These are phyloP conservation scores for Batillaria attramentaria DNA, from an alignment of 1,140 invertebrate genomes.

Conservation along the genomic window DNA sequence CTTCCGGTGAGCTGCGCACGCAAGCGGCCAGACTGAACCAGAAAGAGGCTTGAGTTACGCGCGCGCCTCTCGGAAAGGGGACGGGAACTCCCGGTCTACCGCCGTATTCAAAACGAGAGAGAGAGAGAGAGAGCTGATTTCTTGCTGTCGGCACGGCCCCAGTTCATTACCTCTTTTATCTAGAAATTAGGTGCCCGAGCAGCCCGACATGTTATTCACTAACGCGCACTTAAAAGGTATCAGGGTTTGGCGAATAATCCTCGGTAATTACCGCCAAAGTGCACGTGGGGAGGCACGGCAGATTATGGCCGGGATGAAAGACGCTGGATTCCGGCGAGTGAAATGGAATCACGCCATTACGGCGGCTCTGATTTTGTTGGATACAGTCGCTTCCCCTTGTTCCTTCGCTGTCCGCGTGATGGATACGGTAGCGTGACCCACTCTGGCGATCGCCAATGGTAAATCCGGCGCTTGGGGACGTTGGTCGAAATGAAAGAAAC, in stretches of 20 bases:
- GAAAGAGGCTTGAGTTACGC: too few relatives aligned
- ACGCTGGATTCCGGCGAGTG: conserved; percentile 28
- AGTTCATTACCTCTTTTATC: conserved; percentile 33
- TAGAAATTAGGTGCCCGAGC: conserved; percentile 17
- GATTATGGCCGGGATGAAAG: conserved; percentile 35
- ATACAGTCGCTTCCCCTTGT: conserved; percentile 21
- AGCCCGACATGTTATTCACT: conserved; percentile 25
- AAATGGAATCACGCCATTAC: conserved; percentile 36
- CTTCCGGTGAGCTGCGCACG: conserved; percentile 25
- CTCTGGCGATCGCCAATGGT: not conserved
- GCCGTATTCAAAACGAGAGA: too few relatives aligned
- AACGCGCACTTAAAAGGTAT: conserved; percentile 38
- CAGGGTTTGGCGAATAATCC: conserved; percentile 33
- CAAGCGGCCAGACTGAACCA: conserved; percentile 14
- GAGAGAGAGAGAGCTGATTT: conserved; percentile 19
- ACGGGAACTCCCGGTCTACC: too few relatives aligned
- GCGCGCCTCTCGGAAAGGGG: too few relatives aligned
- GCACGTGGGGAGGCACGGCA: conserved; percentile 13
- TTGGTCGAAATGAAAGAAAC: not conserved
- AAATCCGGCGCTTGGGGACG: conserved; percentile 12
- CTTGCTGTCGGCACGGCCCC: not conserved
- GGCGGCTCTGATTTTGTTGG: not conserved
- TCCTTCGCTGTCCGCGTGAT: not conserved
- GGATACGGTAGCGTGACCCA: conserved; percentile 20
- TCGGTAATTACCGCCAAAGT: conserved; percentile 28